Percentiles rank a stretch among this genome's conserved stretches.
Conservation (phyloP, 2,888 invertebrate species). For the Globia sparganii region DNA sequence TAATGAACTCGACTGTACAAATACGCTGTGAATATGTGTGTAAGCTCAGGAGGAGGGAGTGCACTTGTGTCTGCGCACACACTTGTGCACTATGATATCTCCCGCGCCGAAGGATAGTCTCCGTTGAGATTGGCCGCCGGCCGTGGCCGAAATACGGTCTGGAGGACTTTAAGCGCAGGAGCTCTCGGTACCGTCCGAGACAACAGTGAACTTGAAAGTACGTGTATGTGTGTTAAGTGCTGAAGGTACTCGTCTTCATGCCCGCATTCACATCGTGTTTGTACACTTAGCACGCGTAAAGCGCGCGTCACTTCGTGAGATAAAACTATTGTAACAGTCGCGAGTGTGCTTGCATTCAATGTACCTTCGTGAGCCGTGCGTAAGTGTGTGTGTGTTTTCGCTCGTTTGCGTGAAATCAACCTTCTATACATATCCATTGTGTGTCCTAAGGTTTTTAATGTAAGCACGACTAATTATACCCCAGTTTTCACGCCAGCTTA, state of each 20-base stretch:
- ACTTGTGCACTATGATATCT: no score
- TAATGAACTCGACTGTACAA: neutral
- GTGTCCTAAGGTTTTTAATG: conserved; percentile 66
- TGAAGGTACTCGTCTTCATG: neutral
- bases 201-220: neutral
- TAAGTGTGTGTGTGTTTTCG: neutral
- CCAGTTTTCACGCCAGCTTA: conserved; percentile 59
- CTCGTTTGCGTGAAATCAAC: fast-evolving
- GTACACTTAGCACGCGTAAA: neutral
- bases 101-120: no score
- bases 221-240: neutral
- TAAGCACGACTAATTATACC: conserved; percentile 61
- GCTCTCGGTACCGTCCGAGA: neutral
- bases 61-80: no score
- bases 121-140: no score
- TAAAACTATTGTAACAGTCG: neutral
- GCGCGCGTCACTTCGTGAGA: neutral
- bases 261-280: neutral
- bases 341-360: no score
- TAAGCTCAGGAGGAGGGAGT: neutral
- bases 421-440: conserved; percentile 12
- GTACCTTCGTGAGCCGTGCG: neutral
- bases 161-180: neutral
- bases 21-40: neutral
- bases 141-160: no score